A percentile compares a stretch with the other conserved stretches of the same genome.
phyloP scores from a whole-genome alignment of 2,797 vertebrate genomes.

The Naso thynnoides region DNA sequence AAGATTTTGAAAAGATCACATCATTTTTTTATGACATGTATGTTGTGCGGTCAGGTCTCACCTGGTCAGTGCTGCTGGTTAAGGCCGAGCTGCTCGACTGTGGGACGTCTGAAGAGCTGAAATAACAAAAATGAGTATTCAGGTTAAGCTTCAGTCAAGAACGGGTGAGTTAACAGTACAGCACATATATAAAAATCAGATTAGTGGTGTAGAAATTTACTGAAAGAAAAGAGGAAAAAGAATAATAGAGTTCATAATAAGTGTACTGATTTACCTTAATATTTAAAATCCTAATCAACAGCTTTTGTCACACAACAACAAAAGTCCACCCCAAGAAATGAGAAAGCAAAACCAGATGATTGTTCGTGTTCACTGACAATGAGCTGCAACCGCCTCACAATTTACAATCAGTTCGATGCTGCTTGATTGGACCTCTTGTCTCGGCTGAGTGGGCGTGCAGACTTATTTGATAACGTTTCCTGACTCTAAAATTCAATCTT shows the following conservation, averaged over 20 bases:
- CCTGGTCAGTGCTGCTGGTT: constrained; percentile 54
- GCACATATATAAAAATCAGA: background rate
- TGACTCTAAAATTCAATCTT: background rate
- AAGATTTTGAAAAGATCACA: background rate
- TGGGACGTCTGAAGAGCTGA: constrained; percentile 50
- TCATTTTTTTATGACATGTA: background rate
- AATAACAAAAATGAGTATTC: constrained; percentile 7
- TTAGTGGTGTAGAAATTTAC: no score
- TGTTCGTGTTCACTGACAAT: no score
- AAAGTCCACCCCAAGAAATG: background rate
- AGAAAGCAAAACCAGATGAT: background rate
- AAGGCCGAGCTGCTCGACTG: background rate
- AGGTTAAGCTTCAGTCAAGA: background rate
- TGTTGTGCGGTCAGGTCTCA: constrained; percentile 23
- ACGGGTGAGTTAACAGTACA: background rate
- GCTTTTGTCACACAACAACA: no score
- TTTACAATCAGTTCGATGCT: background rate
- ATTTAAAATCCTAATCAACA: no score
- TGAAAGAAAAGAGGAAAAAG: background rate
- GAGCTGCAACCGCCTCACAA: no score
- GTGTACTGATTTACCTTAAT: no score
- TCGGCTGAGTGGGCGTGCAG: background rate
- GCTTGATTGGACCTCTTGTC: constrained; percentile 11
- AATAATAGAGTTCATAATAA: no score
- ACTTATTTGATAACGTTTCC: constrained; percentile 4